Evolutionary conservation across 2,888 invertebrate genomes (phyloP), one percentile per base, ranked within the genome.

Genomic region (Lagria hirta): DNA sequence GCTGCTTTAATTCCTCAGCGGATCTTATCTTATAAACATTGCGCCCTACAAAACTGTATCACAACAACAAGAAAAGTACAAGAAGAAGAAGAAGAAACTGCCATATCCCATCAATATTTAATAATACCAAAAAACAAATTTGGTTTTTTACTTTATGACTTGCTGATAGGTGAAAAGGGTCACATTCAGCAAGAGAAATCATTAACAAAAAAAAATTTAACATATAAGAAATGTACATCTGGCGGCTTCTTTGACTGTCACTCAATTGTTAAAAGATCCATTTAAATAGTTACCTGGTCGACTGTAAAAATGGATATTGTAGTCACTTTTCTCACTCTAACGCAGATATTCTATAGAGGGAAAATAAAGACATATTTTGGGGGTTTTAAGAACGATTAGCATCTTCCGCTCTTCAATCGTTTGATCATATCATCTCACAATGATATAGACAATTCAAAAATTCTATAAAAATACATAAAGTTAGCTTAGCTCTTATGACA

Each of bases 261-360:
- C 55, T 64, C 63, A 64, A 64, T 62, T 61, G 63, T 62, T 64
- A 61, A 64, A 61, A 62, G 62, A 64, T 64, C 63, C 58, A 62
- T 64, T 58, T 61, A 62, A 64, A 64, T 64, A 62, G 58, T 58
- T 54, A 53, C 56, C 55, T 36, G 43, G 42, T 44, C 45, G 48
- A 29, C 34, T 42, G 48, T 42, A 48, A 43, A 43, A 28, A 30
- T 42, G 38, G 32, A 29, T 28, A 28, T 18, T 35, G 33, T 15
- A 17, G 12, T 18, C 23, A 16, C 22, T 27, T 35, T 16, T 43
- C 42, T 43, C 41, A 18, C 41, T 41, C 33, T 7, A 20, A 41
- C 41, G n/a, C 41, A 18, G n/a, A 3, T 17, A 2, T 7, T 14
- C 10, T 20, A 20, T 24, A 20, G 14, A 32, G 23, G 20, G 32